Conservation (phyloP, 2,888 invertebrate species). For the Apotomis turbidana region DNA sequence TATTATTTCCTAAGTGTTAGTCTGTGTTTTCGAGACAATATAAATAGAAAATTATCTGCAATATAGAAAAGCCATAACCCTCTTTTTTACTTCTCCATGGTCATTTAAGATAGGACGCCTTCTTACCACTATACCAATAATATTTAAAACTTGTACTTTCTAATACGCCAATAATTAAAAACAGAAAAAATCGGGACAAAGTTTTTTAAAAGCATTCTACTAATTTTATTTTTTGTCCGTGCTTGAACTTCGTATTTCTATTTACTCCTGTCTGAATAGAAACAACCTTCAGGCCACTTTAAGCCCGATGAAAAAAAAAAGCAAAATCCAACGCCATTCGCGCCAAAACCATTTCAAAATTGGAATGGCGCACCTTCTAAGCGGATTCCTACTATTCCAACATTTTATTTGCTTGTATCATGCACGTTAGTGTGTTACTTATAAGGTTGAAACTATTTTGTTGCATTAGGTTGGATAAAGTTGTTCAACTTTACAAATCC, state of each 20-base stretch:
- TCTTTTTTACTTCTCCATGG: neutral
- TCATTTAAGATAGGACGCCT: no score
- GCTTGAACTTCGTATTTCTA: conserved; percentile 43
- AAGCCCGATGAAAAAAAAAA: conserved; percentile 45
- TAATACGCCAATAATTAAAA: conserved; percentile 8
- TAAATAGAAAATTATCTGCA: no score
- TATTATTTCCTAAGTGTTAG: no score
- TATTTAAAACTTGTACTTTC: no score
- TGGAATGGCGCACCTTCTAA: conserved; percentile 66
- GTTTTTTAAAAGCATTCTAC: conserved; percentile 4
- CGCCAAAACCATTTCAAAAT: conserved; percentile 75
- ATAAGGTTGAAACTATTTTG: conserved; percentile 49
- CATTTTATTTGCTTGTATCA: conserved; percentile 41
- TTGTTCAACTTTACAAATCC: conserved; percentile 53
- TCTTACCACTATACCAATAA: no score
- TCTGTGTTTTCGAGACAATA: no score
- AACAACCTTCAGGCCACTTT: conserved; percentile 48
- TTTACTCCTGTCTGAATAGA: conserved; percentile 45
- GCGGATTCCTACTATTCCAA: conserved; percentile 46
- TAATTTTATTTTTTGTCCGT: conserved; percentile 17
- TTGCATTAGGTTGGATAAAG: neutral
- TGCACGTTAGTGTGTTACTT: conserved; percentile 33
- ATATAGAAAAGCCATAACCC: no score
- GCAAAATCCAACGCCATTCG: conserved; percentile 59
- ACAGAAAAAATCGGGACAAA: neutral